Conservation (phyloP, 1,140 invertebrate genomes). For the Aphis gossypii region DNA sequence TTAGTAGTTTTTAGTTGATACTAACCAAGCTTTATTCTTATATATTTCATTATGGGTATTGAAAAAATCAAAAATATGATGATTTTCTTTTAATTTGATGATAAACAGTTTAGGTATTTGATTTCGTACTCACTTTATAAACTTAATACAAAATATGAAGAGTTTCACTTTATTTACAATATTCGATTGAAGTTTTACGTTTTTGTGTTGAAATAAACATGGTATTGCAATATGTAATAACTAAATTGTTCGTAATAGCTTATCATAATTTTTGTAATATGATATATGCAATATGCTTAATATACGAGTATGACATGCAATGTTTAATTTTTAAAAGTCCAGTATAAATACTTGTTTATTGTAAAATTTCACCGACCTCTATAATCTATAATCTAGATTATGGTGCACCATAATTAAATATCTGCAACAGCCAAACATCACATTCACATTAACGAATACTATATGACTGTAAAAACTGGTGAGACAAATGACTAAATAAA, state of each 20-base stretch:
- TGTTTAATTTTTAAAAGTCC: neutral
- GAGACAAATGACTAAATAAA: neutral
- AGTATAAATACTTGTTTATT: neutral
- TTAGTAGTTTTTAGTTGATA: neutral
- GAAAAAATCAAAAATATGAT: neutral
- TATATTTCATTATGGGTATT: neutral
- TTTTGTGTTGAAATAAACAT: neutral
- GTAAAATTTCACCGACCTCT: fast-evolving
- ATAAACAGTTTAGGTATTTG: neutral
- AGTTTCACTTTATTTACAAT: neutral
- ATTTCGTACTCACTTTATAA: neutral
- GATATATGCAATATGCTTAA: too few relatives aligned
- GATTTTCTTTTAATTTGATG: neutral
- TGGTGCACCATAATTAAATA: neutral
- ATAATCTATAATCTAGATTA: too few relatives aligned
- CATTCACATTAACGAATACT: too few relatives aligned
- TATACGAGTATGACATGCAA: neutral
- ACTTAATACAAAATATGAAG: neutral
- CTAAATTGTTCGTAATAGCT: neutral
- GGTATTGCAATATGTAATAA: neutral
- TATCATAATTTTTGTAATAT: neutral
- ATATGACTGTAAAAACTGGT: neutral
- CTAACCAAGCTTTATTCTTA: neutral
- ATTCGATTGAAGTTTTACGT: neutral
- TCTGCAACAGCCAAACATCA: too few relatives aligned